phyloP scores from a whole-genome alignment of 2,888 invertebrate genomes.

The Thysanoteuthis rhombus region DNA sequence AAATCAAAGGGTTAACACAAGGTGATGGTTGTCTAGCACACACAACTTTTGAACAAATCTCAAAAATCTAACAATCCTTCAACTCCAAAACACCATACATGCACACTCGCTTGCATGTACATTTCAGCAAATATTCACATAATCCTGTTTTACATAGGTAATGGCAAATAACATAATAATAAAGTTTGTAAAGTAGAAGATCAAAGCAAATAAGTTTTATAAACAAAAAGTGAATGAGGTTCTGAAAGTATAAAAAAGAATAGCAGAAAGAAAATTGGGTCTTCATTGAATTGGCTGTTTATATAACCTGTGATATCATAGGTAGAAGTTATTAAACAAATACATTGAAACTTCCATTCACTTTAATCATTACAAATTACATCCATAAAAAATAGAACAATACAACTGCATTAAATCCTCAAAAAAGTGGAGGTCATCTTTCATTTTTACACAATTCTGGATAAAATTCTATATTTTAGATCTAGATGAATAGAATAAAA shows the following conservation, averaged over 20 bases:
- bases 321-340: background rate
- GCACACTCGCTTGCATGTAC: background rate
- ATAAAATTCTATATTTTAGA: background rate
- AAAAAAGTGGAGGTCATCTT: background rate
- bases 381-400: background rate
- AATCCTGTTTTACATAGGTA: too few species aligned
- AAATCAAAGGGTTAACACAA: background rate
- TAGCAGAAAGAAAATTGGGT: too few species aligned
- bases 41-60: background rate
- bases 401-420: background rate
- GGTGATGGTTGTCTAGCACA: background rate
- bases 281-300: too few species aligned
- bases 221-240: too few species aligned
- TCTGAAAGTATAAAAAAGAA: too few species aligned
- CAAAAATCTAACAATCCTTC: constrained; percentile 1
- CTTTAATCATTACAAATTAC: background rate
- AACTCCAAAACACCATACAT: background rate
- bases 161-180: too few species aligned
- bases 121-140: background rate
- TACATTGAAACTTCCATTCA: background rate
- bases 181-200: too few species aligned
- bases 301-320: background rate
- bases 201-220: too few species aligned
- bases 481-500: too few species aligned
- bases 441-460: background rate